Conservation (phyloP, 2,888 invertebrate species). For the Caenorhabditis plicata region DNA sequence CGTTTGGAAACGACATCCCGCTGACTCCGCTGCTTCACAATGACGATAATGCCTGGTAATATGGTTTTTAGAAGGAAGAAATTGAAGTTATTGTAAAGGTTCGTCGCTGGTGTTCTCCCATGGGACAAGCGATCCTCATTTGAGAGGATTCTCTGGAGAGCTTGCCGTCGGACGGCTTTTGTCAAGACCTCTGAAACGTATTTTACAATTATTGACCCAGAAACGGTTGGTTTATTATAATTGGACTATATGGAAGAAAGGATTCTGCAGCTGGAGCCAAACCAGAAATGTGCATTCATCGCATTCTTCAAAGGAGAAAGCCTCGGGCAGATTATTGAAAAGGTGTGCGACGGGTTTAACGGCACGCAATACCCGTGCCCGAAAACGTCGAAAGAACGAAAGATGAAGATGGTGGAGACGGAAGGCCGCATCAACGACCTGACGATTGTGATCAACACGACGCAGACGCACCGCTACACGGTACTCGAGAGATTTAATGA, state of each 20-base stretch:
- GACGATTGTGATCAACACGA: constrained; percentile 72
- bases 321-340: constrained; percentile 90
- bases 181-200: constrained; percentile 90
- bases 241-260: not conserved
- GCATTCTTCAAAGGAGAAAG: constrained; percentile 85
- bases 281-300: constrained; percentile 81
- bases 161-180: constrained; percentile 94
- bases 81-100: constrained; percentile 71
- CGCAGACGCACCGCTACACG: constrained; percentile 51
- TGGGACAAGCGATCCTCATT: constrained; percentile 90
- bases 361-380: constrained; percentile 97
- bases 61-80: not conserved
- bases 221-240: constrained; percentile 76
- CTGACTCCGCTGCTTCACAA: constrained; percentile 27
- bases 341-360: constrained; percentile 92
- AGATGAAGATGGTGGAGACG: constrained; percentile 95
- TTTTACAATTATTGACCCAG: constrained; percentile 84
- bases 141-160: constrained; percentile 95
- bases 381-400: constrained; percentile 88
- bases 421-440: constrained; percentile 96
- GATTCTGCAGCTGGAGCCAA: constrained; percentile 39
- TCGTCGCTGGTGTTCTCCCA: constrained; percentile 93
- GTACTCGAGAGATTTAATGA: constrained; percentile 17
- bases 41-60: constrained; percentile 35
- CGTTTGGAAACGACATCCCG: constrained; percentile 23